A percentile compares a stretch with the other conserved stretches of the same genome.
These are phyloP conservation scores for Drosophila neonasuta DNA, from an alignment of 2,888 invertebrate species.

Conservation along the genomic window DNA sequence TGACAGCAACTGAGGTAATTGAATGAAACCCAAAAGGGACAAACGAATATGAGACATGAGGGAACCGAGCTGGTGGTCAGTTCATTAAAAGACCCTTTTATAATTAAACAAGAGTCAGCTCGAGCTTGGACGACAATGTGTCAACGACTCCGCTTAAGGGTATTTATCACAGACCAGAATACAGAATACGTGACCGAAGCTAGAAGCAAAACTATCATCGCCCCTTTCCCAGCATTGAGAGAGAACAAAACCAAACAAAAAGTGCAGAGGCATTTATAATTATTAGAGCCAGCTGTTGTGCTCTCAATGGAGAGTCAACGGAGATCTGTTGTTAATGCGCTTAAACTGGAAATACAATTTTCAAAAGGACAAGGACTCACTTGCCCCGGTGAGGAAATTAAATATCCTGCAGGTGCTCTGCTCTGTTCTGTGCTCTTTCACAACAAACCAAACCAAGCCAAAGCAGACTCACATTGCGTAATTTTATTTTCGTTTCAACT, in stretches of 20 bases:
- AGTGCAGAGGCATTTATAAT: slow-evolving; percentile 43
- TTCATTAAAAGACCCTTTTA: slow-evolving; percentile 46
- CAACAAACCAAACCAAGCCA: background rate
- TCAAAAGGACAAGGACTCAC: slow-evolving; percentile 34
- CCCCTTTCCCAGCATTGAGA: background rate
- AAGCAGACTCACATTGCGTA: slow-evolving; percentile 15
- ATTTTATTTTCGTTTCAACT: slow-evolving; percentile 28
- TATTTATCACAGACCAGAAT: slow-evolving; percentile 55
- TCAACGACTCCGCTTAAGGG: slow-evolving; percentile 36
- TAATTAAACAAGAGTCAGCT: slow-evolving; percentile 66
- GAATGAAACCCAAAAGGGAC: slow-evolving; percentile 16
- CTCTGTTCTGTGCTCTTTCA: background rate
- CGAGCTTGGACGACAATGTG: slow-evolving; percentile 52
- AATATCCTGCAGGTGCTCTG: slow-evolving; percentile 60
- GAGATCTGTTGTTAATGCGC: slow-evolving; percentile 31
- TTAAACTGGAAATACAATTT: slow-evolving; percentile 47
- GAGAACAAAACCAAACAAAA: slow-evolving; percentile 6
- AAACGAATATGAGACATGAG: slow-evolving; percentile 24
- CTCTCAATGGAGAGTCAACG: background rate
- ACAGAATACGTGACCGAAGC: slow-evolving; percentile 56
- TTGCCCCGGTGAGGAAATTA: slow-evolving; percentile 60
- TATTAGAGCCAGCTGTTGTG: slow-evolving; percentile 21
- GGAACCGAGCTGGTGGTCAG: slow-evolving; percentile 17
- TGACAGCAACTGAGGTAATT: slow-evolving; percentile 16
- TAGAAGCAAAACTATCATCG: slow-evolving; percentile 43